phyloP scores from a whole-genome alignment of 1,140 invertebrate genomes.

The Pentalonia nigronervosa region DNA sequence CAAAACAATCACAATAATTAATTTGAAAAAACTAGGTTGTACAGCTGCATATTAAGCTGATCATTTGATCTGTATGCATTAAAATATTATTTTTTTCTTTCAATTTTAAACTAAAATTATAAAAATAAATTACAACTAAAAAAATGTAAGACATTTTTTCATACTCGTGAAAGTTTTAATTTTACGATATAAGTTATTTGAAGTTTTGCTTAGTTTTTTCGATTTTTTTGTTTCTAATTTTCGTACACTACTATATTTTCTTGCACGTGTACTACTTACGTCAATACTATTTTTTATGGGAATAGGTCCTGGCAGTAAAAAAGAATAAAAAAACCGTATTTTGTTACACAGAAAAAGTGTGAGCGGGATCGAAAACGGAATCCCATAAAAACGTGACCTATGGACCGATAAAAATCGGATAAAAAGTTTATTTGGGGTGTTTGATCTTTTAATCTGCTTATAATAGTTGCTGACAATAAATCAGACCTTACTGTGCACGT shows the following conservation, averaged over 20 bases:
- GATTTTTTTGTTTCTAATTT: constrained; percentile 23
- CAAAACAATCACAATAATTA: not conserved
- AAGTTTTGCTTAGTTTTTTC: not conserved
- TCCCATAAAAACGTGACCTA: constrained; percentile 53
- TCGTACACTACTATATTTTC: not conserved
- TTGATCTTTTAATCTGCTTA: constrained; percentile 56
- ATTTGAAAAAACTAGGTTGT: not conserved
- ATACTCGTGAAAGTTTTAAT: not conserved
- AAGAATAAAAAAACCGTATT: constrained; percentile 7
- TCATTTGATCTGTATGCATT: not conserved
- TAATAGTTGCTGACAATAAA: constrained; percentile 47
- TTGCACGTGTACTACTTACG: not conserved
- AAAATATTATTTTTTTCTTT: not conserved
- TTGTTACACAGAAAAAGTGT: not conserved
- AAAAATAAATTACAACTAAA: constrained; percentile 5
- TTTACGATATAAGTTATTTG: not conserved
- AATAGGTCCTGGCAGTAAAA: not conserved
- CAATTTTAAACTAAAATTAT: not conserved
- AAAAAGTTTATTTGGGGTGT: constrained; percentile 48
- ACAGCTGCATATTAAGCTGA: not conserved
- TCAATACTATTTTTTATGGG: constrained; percentile 37
- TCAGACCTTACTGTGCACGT: constrained; percentile 12
- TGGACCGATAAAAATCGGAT: constrained; percentile 54
- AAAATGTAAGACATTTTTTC: not conserved
- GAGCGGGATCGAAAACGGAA: constrained; percentile 6